Conservation (phyloP, 2,888 invertebrate genomes). For the Seira musarum region DNA sequence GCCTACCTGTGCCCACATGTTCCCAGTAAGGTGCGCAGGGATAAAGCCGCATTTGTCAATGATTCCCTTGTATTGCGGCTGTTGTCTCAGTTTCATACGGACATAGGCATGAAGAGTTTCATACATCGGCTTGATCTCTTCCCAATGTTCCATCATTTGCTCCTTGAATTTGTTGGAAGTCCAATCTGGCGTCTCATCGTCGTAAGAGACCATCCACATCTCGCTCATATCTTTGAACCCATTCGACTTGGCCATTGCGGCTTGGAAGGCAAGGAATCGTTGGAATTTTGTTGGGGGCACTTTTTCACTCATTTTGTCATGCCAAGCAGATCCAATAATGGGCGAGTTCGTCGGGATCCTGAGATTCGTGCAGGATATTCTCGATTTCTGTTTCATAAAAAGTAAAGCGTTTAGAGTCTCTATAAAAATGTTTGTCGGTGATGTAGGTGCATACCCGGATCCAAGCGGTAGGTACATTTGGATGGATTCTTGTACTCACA, state of each 20-base stretch:
- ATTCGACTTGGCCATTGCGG: constrained; percentile 71
- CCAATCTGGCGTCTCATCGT: constrained; percentile 71
- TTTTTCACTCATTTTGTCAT: constrained; percentile 63
- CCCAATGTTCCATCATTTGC: constrained; percentile 76
- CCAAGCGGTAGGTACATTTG: constrained; percentile 68
- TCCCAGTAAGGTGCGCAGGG: constrained; percentile 74
- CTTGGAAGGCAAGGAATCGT: constrained; percentile 72
- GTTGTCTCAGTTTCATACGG: constrained; percentile 77
- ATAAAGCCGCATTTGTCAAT: constrained; percentile 69
- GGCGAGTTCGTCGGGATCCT: constrained; percentile 69
- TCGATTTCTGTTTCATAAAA: constrained; percentile 66
- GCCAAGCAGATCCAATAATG: constrained; percentile 70
- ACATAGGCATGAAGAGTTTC: constrained; percentile 89
- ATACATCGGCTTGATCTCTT: constrained; percentile 82
- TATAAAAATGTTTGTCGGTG: background rate
- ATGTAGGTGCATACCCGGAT: too few species aligned
- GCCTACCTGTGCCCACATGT: constrained; percentile 84
- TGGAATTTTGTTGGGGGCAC: constrained; percentile 70
- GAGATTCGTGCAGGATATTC: constrained; percentile 58
- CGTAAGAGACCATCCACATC: constrained; percentile 92
- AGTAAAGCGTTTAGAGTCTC: too few species aligned
- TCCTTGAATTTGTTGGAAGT: constrained; percentile 72
- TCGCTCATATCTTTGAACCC: constrained; percentile 89
- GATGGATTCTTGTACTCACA: constrained; percentile 66
- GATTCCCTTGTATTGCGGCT: constrained; percentile 70